These are phyloP conservation scores for Corythoichthys intestinalis DNA, from an alignment of 2,113 vertebrate species.

Conservation along the genomic window DNA sequence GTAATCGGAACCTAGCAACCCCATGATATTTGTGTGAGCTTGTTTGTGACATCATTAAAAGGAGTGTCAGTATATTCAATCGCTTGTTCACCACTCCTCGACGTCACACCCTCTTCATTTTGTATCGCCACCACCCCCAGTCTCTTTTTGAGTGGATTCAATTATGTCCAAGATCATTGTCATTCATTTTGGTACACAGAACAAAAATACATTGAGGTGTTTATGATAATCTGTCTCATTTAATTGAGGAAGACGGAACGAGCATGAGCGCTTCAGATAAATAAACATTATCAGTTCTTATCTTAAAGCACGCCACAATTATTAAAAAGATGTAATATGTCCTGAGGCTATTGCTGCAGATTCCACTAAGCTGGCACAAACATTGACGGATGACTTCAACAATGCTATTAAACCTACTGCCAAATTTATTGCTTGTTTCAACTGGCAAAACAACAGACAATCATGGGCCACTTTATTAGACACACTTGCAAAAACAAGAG, in stretches of 20 bases:
- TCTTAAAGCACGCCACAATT: conserved; percentile 55
- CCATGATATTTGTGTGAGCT: conserved; percentile 19
- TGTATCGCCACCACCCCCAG: conserved; percentile 25
- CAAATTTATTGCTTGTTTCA: not conserved
- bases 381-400: not conserved
- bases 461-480: not conserved
- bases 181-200: conserved; percentile 66
- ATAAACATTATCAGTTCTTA: conserved; percentile 50
- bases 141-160: conserved; percentile 30
- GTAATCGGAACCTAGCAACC: conserved; percentile 43
- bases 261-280: conserved; percentile 43
- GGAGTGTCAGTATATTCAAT: conserved; percentile 32
- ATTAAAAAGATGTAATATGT: conserved; percentile 56
- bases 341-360: conserved; percentile 34
- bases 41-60: conserved; percentile 50
- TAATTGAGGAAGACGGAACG: conserved; percentile 28
- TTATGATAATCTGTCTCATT: conserved; percentile 58
- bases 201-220: conserved; percentile 35
- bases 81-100: conserved; percentile 53
- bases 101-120: conserved; percentile 15
- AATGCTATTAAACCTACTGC: not conserved
- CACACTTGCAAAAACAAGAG: not conserved
- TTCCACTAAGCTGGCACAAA: conserved; percentile 2
- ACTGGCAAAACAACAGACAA: not conserved
- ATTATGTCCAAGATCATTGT: conserved; percentile 55